These are phyloP conservation scores for Brienomyrus longianalis DNA, from an alignment of 2,113 vertebrate genomes.

Conservation along the genomic window DNA sequence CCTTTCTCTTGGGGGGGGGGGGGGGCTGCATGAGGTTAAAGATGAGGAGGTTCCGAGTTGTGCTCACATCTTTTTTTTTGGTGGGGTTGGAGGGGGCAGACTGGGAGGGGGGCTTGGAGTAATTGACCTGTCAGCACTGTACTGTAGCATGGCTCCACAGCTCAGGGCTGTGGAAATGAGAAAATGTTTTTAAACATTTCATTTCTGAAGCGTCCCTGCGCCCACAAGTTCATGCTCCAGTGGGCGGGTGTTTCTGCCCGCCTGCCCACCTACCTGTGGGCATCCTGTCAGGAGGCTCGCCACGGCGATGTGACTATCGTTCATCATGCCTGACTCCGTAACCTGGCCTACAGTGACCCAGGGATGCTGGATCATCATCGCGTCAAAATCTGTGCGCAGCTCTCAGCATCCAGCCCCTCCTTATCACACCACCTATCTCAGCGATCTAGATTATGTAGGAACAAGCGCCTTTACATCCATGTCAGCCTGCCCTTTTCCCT, in stretches of 20 bases:
- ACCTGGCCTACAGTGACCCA: not conserved
- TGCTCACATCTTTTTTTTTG: conserved; percentile 51
- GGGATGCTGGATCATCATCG: not conserved
- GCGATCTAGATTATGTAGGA: conserved; percentile 49
- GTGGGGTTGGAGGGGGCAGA: conserved; percentile 50
- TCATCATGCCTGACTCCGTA: not conserved
- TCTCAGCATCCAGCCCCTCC: not conserved
- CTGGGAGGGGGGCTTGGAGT: conserved; percentile 64
- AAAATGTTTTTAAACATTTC: conserved; percentile 62
- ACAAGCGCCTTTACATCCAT: conserved; percentile 34
- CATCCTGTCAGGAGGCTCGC: not conserved
- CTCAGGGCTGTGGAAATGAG: conserved; percentile 69
- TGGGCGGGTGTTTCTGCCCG: not conserved
- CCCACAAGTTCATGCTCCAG: not conserved
- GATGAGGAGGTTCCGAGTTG: conserved; percentile 69
- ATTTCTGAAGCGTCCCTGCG: conserved; percentile 39
- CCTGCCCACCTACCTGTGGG: not conserved
- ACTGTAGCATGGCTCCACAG: conserved; percentile 55
- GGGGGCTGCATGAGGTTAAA: conserved; percentile 58
- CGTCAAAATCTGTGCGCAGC: not conserved
- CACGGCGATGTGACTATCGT: no score
- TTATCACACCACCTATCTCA: not conserved
- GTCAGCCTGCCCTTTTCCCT: conserved; percentile 33
- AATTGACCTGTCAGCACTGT: conserved; percentile 86
- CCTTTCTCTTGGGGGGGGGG: conserved; percentile 34